Conservation (phyloP, 2,888 invertebrate genomes). For the Drosophila borborema region DNA sequence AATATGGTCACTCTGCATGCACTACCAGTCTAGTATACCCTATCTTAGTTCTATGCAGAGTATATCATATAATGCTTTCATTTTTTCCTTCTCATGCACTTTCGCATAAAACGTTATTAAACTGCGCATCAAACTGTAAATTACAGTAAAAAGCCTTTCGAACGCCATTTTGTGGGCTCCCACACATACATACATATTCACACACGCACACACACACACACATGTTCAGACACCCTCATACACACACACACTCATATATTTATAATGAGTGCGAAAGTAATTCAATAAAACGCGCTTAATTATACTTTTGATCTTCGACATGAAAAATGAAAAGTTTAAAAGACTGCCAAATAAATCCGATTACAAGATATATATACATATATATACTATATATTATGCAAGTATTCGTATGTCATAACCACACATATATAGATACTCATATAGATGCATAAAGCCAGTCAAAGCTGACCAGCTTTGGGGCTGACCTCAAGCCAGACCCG, state of each 20-base stretch:
- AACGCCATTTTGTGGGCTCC: slow-evolving; percentile 24
- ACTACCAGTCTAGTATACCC: background rate
- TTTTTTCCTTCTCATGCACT: slow-evolving; percentile 5
- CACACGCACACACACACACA: background rate
- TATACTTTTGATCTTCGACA: slow-evolving; percentile 68
- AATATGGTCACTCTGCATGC: too few relatives aligned
- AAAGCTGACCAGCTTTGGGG: slow-evolving; percentile 11
- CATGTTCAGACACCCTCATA: background rate
- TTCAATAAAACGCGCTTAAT: slow-evolving; percentile 65
- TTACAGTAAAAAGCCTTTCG: slow-evolving; percentile 32
- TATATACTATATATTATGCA: background rate
- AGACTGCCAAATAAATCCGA: slow-evolving; percentile 7
- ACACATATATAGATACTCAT: background rate
- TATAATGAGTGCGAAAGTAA: slow-evolving; percentile 58
- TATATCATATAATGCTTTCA: slow-evolving; percentile 7
- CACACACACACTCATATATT: background rate
- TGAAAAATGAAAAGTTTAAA: slow-evolving; percentile 41
- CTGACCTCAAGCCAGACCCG: slow-evolving; percentile 28
- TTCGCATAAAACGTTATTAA: slow-evolving; percentile 29
- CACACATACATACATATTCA: background rate
- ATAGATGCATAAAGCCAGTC: slow-evolving; percentile 18
- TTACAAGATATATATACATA: background rate
- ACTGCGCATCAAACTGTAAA: slow-evolving; percentile 35
- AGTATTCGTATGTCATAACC: background rate
- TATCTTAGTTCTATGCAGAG: background rate